Percentiles rank a stretch among this genome's conserved stretches.
Evolutionary conservation across 1,140 invertebrate species (phyloP).

Genomic region (Cataglyphis hispanica): DNA sequence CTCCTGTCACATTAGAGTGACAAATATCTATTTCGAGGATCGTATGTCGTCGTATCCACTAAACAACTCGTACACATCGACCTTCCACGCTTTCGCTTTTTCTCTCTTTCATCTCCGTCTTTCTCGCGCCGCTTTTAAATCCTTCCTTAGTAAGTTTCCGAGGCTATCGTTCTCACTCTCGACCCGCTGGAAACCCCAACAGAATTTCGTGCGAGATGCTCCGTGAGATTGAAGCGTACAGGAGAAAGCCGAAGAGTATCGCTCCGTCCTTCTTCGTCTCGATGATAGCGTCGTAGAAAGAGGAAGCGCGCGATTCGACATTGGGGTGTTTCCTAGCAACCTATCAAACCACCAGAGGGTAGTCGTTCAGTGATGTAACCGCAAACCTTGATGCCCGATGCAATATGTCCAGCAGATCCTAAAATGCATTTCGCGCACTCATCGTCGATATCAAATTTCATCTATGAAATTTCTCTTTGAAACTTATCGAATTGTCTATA

Average conservation of each 20-base stretch:
- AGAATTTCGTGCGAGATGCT: conserved; percentile 66
- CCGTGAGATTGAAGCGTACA: conserved; percentile 65
- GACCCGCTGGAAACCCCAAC: conserved; percentile 56
- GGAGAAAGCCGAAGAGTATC: conserved; percentile 37
- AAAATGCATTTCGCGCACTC: conserved; percentile 14
- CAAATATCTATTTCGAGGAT: conserved; percentile 72
- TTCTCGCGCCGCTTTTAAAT: conserved; percentile 12
- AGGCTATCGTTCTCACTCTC: conserved; percentile 58
- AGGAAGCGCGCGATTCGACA: conserved; percentile 70
- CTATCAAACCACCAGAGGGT: conserved; percentile 77
- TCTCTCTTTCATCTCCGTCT: conserved; percentile 4
- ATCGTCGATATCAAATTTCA: background rate
- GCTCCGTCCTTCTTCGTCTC: conserved; percentile 62
- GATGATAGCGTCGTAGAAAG: conserved; percentile 34
- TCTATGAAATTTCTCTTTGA: background rate
- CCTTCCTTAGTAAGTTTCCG: conserved; percentile 59
- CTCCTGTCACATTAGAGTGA: conserved; percentile 65
- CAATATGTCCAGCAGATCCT: conserved; percentile 7
- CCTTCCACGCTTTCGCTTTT: background rate
- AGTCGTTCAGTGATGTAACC: conserved; percentile 77
- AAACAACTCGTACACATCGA: conserved; percentile 67
- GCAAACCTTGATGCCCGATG: conserved; percentile 50
- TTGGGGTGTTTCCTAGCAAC: conserved; percentile 83
- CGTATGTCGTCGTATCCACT: conserved; percentile 61
- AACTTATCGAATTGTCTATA: background rate